Evolutionary conservation across 2,113 vertebrate species (phyloP).

Genomic region (Callionymus lyra): DNA sequence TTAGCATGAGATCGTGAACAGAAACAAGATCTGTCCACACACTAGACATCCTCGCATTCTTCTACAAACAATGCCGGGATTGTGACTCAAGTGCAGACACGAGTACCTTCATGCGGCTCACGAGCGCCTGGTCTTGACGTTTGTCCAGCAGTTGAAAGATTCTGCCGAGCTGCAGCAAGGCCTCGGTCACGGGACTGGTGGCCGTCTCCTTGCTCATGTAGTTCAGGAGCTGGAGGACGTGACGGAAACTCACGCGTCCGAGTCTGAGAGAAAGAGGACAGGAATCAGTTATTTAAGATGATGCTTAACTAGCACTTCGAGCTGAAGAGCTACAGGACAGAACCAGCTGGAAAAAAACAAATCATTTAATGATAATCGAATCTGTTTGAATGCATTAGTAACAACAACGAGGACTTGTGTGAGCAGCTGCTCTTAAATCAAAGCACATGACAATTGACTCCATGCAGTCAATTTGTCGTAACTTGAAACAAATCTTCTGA

Average conservation of each 20-base stretch:
- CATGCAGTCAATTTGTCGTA: too few relatives aligned
- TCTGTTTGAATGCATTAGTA: too few relatives aligned
- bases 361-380: too few relatives aligned
- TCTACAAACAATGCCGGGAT: too few relatives aligned
- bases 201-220: constrained; percentile 75
- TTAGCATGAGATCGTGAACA: too few relatives aligned
- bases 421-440: too few relatives aligned
- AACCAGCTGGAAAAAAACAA: background rate
- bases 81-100: background rate
- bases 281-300: constrained; percentile 3
- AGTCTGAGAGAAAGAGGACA: constrained; percentile 55
- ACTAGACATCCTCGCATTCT: too few relatives aligned
- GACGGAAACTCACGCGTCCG: constrained; percentile 72
- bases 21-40: too few relatives aligned
- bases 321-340: background rate
- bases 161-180: constrained; percentile 70
- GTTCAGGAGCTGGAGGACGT: constrained; percentile 69
- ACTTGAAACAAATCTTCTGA: too few relatives aligned
- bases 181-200: constrained; percentile 75
- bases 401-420: too few relatives aligned
- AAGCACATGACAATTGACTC: too few relatives aligned
- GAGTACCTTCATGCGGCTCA: constrained; percentile 69
- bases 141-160: constrained; percentile 80
- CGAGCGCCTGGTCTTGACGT: constrained; percentile 59
- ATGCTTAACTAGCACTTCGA: too few relatives aligned